phyloP scores from a whole-genome alignment of 2,113 vertebrate species.

The Gallinago paraguaiae region DNA sequence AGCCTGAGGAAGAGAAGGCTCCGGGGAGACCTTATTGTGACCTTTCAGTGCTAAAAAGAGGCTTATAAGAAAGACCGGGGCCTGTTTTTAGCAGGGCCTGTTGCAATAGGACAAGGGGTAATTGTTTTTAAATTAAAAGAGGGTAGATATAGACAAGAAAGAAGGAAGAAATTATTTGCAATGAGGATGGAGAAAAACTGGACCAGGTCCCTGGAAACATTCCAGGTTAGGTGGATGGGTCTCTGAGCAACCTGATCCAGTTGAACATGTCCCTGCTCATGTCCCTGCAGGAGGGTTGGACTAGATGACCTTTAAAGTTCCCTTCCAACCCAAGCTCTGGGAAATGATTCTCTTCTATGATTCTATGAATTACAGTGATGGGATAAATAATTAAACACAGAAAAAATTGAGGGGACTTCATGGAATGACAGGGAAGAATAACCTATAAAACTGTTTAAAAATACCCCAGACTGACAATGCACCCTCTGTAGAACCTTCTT shows the following conservation, averaged over 20 bases:
- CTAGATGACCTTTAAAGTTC: background rate
- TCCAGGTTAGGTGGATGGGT: background rate
- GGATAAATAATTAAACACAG: background rate
- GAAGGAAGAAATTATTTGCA: background rate
- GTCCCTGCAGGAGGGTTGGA: background rate
- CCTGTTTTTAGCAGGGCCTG: background rate
- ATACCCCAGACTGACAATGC: background rate
- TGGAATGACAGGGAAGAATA: background rate
- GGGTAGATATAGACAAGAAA: background rate
- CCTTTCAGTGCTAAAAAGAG: background rate
- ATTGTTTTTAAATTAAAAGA: background rate
- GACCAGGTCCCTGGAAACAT: background rate
- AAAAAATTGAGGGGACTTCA: background rate
- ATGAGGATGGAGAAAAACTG: background rate
- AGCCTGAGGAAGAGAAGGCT: background rate
- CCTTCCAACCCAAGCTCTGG: background rate
- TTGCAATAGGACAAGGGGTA: background rate
- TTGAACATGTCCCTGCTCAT: background rate
- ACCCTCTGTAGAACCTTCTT: background rate
- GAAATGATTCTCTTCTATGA: background rate
- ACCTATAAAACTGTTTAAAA: background rate
- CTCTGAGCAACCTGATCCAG: background rate
- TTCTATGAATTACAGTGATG: background rate
- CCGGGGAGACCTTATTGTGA: background rate
- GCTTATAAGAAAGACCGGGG: background rate